phyloP scores from a whole-genome alignment of 2,888 invertebrate species.

The Chymomyza procnemis region DNA sequence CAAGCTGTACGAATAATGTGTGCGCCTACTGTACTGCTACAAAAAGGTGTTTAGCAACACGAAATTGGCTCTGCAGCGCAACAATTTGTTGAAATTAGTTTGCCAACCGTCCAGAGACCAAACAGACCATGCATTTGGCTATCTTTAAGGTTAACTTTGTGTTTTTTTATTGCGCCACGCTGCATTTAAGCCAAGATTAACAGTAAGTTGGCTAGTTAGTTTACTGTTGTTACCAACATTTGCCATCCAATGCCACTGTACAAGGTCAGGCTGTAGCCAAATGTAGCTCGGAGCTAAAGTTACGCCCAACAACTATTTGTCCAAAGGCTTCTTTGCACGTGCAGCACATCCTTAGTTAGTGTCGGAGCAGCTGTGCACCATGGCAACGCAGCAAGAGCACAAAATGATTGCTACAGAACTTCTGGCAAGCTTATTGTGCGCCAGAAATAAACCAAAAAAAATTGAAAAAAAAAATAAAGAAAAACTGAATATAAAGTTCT shows the following conservation, averaged over 20 bases:
- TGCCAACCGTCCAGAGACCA: neutral
- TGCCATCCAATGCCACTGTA: conserved; percentile 15
- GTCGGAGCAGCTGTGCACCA: neutral
- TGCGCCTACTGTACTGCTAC: too few species aligned
- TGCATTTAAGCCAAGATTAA: conserved; percentile 4
- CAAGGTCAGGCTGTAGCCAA: conserved; percentile 38
- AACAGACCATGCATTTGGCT: conserved; percentile 1
- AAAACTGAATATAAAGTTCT: neutral
- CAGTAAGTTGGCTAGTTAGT: neutral
- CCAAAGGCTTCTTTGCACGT: neutral
- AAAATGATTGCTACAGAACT: neutral
- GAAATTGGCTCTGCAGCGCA: neutral
- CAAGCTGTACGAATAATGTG: too few species aligned
- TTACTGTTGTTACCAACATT: conserved; percentile 1
- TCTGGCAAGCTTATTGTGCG: neutral
- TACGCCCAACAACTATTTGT: conserved; percentile 17
- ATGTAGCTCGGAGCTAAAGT: neutral
- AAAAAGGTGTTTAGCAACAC: neutral
- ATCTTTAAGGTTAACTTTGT: conserved; percentile 34
- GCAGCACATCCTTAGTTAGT: neutral
- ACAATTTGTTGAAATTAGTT: conserved; percentile 43
- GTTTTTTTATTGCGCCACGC: conserved; percentile 31
- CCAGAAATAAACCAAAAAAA: too few species aligned
- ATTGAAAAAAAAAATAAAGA: neutral
- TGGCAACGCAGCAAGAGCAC: neutral